A percentile compares a stretch with the other conserved stretches of the same genome.
Conservation (phyloP, 2,797 vertebrate genomes). For the Myotis daubentonii region DNA sequence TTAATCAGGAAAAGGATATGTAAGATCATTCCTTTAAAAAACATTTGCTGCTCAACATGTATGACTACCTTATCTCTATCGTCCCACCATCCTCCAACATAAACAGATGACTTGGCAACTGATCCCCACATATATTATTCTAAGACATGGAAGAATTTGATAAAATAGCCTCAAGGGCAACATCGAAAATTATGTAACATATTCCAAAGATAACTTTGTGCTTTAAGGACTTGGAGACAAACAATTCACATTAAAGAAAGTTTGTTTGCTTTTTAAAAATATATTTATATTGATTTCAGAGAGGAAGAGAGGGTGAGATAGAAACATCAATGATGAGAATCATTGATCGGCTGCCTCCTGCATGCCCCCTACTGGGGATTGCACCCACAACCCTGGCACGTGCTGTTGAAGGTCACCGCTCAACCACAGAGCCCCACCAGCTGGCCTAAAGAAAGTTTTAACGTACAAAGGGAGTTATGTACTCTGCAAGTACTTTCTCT, state of each 20-base stretch:
- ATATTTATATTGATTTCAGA: no score
- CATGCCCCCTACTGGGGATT: no score
- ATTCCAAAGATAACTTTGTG: not conserved
- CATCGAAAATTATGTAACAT: not conserved
- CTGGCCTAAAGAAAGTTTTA: not conserved
- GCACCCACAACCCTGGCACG: no score
- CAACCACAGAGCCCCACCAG: no score
- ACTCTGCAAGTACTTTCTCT: constrained; percentile 7
- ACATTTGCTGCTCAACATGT: not conserved
- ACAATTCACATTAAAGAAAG: not conserved
- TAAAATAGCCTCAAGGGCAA: not conserved
- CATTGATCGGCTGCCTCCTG: no score
- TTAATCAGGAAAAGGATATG: not conserved
- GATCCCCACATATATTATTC: not conserved
- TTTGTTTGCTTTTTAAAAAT: not conserved
- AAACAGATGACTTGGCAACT: not conserved
- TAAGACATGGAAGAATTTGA: not conserved
- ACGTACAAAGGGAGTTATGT: not conserved
- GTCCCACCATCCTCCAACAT: not conserved
- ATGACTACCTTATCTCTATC: not conserved
- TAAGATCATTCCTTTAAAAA: constrained; percentile 34
- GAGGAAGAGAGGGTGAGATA: no score
- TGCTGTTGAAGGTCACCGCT: no score
- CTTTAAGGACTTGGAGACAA: constrained; percentile 19
- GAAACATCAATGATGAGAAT: no score